Evolutionary conservation across 2,797 vertebrate species (phyloP).

Genomic region (Falco naumanni): DNA sequence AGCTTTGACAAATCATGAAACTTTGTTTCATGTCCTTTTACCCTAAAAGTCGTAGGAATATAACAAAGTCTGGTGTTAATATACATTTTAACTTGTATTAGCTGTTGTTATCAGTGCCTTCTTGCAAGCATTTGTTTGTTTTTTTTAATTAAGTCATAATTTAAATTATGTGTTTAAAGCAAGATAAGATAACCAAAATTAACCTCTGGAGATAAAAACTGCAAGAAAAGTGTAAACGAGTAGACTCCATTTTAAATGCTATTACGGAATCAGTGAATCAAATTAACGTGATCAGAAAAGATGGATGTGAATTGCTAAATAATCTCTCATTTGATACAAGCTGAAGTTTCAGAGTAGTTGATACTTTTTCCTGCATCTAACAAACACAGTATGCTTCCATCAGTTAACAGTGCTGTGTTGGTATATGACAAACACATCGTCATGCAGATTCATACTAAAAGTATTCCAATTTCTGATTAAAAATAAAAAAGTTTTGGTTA

Average conservation of each 20-base stretch:
- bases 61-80: neutral
- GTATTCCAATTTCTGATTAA: neutral
- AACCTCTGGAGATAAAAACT: neutral
- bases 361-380: neutral
- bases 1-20: neutral
- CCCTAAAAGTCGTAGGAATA: neutral
- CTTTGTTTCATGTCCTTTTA: neutral
- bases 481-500: neutral
- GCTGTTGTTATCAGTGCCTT: neutral
- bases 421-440: accelerated
- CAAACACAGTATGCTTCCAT: neutral
- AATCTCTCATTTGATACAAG: neutral
- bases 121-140: neutral
- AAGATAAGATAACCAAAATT: neutral
- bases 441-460: neutral
- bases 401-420: neutral
- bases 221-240: neutral
- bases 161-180: neutral
- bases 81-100: neutral
- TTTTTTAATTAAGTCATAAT: neutral
- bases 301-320: neutral
- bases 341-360: neutral
- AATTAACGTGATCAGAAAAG: neutral
- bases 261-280: neutral
- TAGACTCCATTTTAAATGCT: neutral